These are phyloP conservation scores for Chauna torquata DNA, from an alignment of 2,113 vertebrate species.

Conservation along the genomic window DNA sequence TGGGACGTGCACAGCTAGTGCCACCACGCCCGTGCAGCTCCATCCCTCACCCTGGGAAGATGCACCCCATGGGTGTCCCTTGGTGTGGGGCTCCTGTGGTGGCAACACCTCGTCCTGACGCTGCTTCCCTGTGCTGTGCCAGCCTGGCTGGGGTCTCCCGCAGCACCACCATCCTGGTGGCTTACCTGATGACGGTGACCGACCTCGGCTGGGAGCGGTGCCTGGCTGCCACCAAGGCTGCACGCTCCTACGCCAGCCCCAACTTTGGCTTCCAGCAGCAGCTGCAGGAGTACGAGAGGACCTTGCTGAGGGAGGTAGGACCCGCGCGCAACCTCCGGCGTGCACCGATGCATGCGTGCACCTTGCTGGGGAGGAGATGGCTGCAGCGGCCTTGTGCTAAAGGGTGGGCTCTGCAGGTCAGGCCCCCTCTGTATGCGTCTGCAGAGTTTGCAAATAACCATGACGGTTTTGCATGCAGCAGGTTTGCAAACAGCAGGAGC, in stretches of 20 bases:
- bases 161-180: constrained; percentile 88
- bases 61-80: fast-evolving
- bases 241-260: constrained; percentile 84
- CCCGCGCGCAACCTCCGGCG: too few relatives aligned
- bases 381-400: not conserved
- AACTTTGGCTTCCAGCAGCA: constrained; percentile 90
- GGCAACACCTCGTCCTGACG: not conserved
- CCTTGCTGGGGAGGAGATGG: not conserved
- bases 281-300: constrained; percentile 86
- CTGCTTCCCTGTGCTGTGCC: fast-evolving
- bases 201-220: constrained; percentile 84
- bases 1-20: not conserved
- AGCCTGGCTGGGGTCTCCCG: constrained; percentile 91
- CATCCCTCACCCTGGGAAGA: fast-evolving
- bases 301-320: constrained; percentile 79
- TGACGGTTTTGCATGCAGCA: not conserved
- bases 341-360: not conserved
- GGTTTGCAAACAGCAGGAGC: not conserved
- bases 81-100: fast-evolving
- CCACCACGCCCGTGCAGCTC: not conserved
- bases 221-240: constrained; percentile 83
- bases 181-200: constrained; percentile 92
- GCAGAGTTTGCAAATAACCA: not conserved
- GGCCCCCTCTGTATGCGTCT: fast-evolving
- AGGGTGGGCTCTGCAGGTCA: too few relatives aligned